Base-by-base conservation (phyloP, 2,113 vertebrate genomes). In the Turdus rufiventris region DNA sequence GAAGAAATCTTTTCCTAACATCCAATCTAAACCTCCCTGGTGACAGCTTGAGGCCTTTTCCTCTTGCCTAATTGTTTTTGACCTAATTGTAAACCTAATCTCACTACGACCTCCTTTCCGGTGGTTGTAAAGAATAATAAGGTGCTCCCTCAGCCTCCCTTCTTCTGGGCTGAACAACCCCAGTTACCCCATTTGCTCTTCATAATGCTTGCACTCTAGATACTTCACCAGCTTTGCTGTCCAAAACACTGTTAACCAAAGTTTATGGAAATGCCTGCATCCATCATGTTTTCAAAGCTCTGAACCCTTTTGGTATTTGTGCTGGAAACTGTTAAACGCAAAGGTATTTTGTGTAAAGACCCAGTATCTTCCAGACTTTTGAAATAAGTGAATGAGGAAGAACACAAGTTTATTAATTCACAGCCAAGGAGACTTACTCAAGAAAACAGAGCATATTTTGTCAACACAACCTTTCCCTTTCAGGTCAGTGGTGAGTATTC, bases 301-400 rank as follows among this genome's bases (percentile, higher is more conserved):
- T 31, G 13, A 68, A 56, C 3, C 9, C 17, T 61, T 79, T 47
- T 57, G 36, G 7, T 48, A 53, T 92, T 82, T 88, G 26, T 11
- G 18, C 58, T 90, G 50, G n/a, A 56, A 85, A 40, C 25, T 42
- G 12, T 45, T 33, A 50, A 57, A 31, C 33, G 21, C 31, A n/a
- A 88, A 88, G 31, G 2, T 54, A 61, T 63, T 76, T 80, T 34
- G 6, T 68, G 7, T 90, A 76, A 78, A 88, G 33, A 75, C 81
- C 0, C 0, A 0, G n/a, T 57, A 72, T 58, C 18, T 82, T 88
- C 14, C 53, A 36, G 76, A 63, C n/a, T 83, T 85, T 17, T 25
- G 14, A 77, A 95, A 73, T 34, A 65, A 63, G 28, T 36, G 58
- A 85, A 71, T 68, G 61, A 72, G 36, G 68, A 95, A 65, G 45